Evolutionary conservation across 2,888 invertebrate genomes (phyloP).

Genomic region (Nephrocerus scutellatus): DNA sequence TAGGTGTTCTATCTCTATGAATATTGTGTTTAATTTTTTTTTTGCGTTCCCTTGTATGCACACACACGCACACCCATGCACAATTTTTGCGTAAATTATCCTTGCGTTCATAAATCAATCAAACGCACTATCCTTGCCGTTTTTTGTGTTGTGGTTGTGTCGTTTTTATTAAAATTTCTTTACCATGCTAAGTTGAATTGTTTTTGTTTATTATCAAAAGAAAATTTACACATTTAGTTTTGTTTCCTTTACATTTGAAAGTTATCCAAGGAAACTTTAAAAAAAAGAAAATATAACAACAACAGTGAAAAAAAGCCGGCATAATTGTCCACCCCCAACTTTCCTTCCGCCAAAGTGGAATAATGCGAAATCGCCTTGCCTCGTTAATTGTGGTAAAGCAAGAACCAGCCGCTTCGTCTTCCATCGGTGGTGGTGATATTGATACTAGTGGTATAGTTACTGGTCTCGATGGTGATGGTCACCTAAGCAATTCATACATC

Average conservation of each 20-base stretch:
- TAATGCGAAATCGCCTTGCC: conserved; percentile 48
- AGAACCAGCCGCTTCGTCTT: conserved; percentile 32
- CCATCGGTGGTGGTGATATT: neutral
- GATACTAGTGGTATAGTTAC: conserved; percentile 9
- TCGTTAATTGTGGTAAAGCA: conserved; percentile 48
- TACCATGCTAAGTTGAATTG: no score
- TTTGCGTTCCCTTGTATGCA: no score
- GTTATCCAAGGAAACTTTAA: no score
- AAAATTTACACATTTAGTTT: no score
- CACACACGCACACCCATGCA: no score
- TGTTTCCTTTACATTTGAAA: no score
- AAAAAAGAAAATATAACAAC: neutral
- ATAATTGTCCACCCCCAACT: no score
- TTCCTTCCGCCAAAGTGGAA: no score
- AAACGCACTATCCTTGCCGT: neutral
- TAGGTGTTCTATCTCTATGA: conserved; percentile 25
- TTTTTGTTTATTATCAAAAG: conserved; percentile 1
- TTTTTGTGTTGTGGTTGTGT: conserved; percentile 3
- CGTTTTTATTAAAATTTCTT: neutral
- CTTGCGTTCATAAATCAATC: conserved; percentile 9
- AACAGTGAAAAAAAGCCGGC: neutral
- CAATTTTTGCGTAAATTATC: conserved; percentile 1
- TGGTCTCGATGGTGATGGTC: neutral
- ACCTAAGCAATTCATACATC: no score
- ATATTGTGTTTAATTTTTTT: conserved; percentile 18